Evolutionary conservation across 2,113 vertebrate genomes (phyloP).

Genomic region (Apodemus speciosus): DNA sequence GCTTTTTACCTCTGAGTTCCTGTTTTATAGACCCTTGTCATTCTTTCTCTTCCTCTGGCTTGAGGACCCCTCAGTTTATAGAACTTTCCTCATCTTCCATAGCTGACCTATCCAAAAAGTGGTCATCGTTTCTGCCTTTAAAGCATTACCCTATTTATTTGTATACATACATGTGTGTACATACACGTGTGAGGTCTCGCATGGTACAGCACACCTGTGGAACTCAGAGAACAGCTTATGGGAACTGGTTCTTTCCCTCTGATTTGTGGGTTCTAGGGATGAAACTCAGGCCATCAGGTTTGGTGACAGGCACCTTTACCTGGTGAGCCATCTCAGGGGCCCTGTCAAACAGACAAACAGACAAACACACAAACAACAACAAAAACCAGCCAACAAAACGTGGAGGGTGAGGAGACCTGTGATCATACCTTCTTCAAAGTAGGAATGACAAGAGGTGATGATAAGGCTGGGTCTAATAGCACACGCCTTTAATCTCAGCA

Average conservation of each 20-base stretch:
- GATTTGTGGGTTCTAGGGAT: neutral
- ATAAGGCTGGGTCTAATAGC: neutral
- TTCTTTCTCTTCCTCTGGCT: neutral
- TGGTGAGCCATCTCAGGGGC: neutral
- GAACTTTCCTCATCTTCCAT: neutral
- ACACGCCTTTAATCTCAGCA: neutral
- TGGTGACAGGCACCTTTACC: neutral
- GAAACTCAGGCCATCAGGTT: neutral
- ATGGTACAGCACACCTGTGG: neutral
- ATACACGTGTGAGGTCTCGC: neutral
- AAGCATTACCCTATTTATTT: neutral
- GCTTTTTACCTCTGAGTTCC: neutral
- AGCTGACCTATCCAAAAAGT: constrained; percentile 12
- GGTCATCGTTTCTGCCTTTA: neutral
- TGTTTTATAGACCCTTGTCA: neutral
- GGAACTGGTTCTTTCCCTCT: neutral
- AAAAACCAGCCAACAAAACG: neutral
- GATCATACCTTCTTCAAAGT: neutral
- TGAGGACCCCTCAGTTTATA: neutral
- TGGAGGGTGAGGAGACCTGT: neutral
- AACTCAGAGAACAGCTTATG: neutral
- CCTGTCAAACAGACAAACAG: neutral
- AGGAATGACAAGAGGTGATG: neutral
- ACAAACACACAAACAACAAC: neutral
- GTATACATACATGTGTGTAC: neutral